phyloP scores from a whole-genome alignment of 1,140 invertebrate genomes.

The Drosophila repleta region DNA sequence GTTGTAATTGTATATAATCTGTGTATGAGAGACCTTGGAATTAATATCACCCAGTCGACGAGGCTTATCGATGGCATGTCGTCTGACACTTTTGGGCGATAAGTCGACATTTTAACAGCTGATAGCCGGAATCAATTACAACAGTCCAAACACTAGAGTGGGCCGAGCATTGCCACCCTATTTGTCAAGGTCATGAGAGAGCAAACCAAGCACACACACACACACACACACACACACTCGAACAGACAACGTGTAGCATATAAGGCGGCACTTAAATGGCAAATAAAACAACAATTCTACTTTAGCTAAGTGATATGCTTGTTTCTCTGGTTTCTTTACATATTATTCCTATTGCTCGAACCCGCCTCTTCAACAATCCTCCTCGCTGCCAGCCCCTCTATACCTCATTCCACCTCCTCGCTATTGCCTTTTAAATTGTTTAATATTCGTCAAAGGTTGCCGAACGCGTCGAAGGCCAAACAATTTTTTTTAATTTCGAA shows the following conservation, averaged over 20 bases:
- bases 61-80: conserved; percentile 29
- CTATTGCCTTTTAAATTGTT: conserved; percentile 71
- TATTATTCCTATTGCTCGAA: conserved; percentile 58
- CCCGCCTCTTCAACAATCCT: conserved; percentile 12
- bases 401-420: not conserved
- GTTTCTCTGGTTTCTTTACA: conserved; percentile 76
- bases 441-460: conserved; percentile 81
- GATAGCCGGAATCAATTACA: conserved; percentile 32
- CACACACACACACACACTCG: not conserved
- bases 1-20: not conserved
- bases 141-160: conserved; percentile 9
- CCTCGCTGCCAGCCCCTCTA: not conserved
- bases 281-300: conserved; percentile 54
- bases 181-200: conserved; percentile 34
- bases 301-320: conserved; percentile 72
- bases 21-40: conserved; percentile 31
- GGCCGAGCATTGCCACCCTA: conserved; percentile 25
- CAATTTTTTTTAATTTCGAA: conserved; percentile 48
- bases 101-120: conserved; percentile 32
- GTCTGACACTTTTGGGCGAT: conserved; percentile 24
- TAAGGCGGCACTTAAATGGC: conserved; percentile 33
- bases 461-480: conserved; percentile 79
- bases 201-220: conserved; percentile 7
- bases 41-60: conserved; percentile 32
- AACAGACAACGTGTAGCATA: conserved; percentile 27